Percentiles rank a stretch among this genome's conserved stretches.
Evolutionary conservation across 2,888 invertebrate genomes (phyloP).

Genomic region (Archaeoteleia sp.): DNA sequence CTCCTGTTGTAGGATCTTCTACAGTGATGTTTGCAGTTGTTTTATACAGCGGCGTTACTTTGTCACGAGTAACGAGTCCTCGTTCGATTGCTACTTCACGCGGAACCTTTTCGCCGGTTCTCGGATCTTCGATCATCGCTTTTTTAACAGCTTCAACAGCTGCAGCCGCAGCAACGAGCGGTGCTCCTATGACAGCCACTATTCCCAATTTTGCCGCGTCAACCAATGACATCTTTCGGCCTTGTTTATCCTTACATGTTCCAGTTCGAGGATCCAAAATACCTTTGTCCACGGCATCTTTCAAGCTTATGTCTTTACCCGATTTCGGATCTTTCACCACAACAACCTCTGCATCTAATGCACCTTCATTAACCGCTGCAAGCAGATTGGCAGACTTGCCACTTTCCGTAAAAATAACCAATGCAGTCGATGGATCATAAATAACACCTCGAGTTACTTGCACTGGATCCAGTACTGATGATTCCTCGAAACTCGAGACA

Average conservation of each 20-base stretch:
- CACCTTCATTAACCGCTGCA: conserved; percentile 85
- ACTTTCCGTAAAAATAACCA: conserved; percentile 83
- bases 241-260: conserved; percentile 81
- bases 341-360: conserved; percentile 82
- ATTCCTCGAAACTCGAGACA: conserved; percentile 75
- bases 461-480: conserved; percentile 79
- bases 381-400: conserved; percentile 84
- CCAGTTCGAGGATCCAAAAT: conserved; percentile 84
- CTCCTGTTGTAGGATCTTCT: conserved; percentile 74
- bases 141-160: conserved; percentile 80
- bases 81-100: conserved; percentile 87
- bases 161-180: conserved; percentile 83
- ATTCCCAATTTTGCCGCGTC: conserved; percentile 87
- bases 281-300: conserved; percentile 86
- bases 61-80: conserved; percentile 78
- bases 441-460: conserved; percentile 84
- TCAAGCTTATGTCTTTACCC: conserved; percentile 81
- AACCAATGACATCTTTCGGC: conserved; percentile 81
- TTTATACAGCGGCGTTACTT: conserved; percentile 32
- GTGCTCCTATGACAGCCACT: conserved; percentile 85
- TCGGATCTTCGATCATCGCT: conserved; percentile 85
- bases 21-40: conserved; percentile 54
- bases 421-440: conserved; percentile 85
- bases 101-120: conserved; percentile 86
- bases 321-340: conserved; percentile 83